phyloP scores from a whole-genome alignment of 2,113 vertebrate genomes.

The Casuarius casuarius region DNA sequence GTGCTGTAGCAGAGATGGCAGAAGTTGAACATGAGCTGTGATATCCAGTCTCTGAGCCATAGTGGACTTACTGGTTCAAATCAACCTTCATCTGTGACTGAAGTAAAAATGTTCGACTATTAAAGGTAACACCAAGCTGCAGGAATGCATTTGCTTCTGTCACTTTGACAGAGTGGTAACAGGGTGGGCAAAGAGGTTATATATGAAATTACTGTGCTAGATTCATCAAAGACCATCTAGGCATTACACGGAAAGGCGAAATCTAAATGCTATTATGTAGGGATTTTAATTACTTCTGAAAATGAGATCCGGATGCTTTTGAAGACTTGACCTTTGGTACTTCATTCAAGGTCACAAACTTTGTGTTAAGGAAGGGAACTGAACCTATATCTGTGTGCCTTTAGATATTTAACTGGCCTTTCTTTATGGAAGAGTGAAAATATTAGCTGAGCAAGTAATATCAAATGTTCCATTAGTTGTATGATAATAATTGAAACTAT shows the following conservation, averaged over 20 bases:
- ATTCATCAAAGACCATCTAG: not conserved
- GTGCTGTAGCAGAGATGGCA: not conserved
- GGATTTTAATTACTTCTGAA: not conserved
- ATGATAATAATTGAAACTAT: not conserved
- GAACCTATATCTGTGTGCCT: not conserved
- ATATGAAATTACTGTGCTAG: not conserved
- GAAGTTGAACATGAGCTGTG: not conserved
- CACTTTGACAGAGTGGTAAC: not conserved
- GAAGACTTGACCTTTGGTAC: not conserved
- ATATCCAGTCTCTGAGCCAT: not conserved
- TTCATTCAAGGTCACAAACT: not conserved
- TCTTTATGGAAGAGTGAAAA: not conserved
- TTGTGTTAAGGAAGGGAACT: not conserved
- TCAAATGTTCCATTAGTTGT: not conserved
- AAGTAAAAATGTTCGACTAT: not conserved
- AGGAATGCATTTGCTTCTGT: accelerated
- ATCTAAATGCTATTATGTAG: not conserved
- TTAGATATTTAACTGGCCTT: not conserved
- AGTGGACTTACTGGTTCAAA: not conserved
- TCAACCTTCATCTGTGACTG: not conserved
- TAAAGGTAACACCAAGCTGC: not conserved
- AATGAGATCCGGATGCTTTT: not conserved
- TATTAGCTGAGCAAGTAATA: not conserved
- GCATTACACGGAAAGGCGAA: not conserved
- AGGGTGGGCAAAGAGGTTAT: not conserved